Evolutionary conservation across 1,140 invertebrate genomes (phyloP), one percentile per base, ranked within the genome.

Genomic region (Phthorimaea operculella): DNA sequence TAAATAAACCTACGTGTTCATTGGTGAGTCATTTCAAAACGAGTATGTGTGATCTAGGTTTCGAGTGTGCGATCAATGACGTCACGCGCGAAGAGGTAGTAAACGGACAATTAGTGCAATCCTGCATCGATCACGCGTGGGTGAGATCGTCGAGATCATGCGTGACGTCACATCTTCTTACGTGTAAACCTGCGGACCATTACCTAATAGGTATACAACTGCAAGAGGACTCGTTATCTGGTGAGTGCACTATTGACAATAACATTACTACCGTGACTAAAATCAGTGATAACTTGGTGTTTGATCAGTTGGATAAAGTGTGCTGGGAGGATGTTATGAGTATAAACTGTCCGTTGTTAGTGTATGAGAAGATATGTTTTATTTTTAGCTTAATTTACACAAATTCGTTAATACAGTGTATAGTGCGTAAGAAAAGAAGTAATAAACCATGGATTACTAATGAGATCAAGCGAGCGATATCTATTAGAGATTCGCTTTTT

Each of bases 41-140:
- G n/a, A n/a, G n/a, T n/a, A n/a, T n/a, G n/a, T n/a, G n/a, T n/a
- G n/a, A n/a, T n/a, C n/a, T n/a, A n/a, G n/a, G n/a, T n/a, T n/a
- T n/a, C n/a, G n/a, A n/a, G n/a, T n/a, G n/a, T n/a, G n/a, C n/a
- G n/a, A n/a, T n/a, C 44, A 47, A 6, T 9, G 44, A 47, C 7
- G 16, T 47, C 3, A 47, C 44, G 15, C 44, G 44, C 12, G n/a
- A 15, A 9, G 44, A 6, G 4, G n/a, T 47, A 5, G 44, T 15
- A 16, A 14, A 47, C 44, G 44, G 44, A 1, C 44, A 9, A 9
- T 5, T 9, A n/a, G 1, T 4, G n/a, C 8, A 9, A 1, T 47
- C 44, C n/a, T 47, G 44, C 44, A 15, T 47, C 16, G 44, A 47
- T 15, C 44, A 47, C 15, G 44, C 15, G 15, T 47, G 44, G 44